Conservation (phyloP, 2,113 vertebrate species). For the Etia nguti region DNA sequence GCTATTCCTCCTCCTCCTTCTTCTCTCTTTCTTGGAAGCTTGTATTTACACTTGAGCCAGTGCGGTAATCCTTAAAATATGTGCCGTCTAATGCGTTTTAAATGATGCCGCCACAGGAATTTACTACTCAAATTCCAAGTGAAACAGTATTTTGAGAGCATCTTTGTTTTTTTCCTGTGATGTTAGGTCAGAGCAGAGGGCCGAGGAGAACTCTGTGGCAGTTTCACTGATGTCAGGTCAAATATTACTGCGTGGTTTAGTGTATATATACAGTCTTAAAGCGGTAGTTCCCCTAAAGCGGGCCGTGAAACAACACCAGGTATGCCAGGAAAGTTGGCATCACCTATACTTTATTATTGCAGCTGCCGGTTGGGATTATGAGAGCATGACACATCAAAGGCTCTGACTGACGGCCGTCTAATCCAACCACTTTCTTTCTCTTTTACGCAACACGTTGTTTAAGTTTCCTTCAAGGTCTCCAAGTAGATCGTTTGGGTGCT, state of each 20-base stretch:
- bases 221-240: not conserved
- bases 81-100: constrained; percentile 20
- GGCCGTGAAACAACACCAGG: not conserved
- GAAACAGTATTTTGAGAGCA: not conserved
- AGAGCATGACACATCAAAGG: not conserved
- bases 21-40: not conserved
- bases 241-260: too few species aligned
- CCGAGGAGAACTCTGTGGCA: not conserved
- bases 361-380: not conserved
- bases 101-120: constrained; percentile 15
- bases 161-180: not conserved
- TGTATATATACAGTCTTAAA: not conserved
- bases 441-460: not conserved
- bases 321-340: not conserved
- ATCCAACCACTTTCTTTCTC: not conserved
- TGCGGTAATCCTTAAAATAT: constrained; percentile 29
- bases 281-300: not conserved
- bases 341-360: not conserved
- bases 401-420: not conserved
- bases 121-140: constrained; percentile 22
- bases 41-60: not conserved
- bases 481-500: not conserved
- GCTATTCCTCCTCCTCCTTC: not conserved
- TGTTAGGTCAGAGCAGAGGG: not conserved
- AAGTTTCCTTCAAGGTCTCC: not conserved